phyloP scores from a whole-genome alignment of 2,113 vertebrate genomes.

The Suncus etruscus region DNA sequence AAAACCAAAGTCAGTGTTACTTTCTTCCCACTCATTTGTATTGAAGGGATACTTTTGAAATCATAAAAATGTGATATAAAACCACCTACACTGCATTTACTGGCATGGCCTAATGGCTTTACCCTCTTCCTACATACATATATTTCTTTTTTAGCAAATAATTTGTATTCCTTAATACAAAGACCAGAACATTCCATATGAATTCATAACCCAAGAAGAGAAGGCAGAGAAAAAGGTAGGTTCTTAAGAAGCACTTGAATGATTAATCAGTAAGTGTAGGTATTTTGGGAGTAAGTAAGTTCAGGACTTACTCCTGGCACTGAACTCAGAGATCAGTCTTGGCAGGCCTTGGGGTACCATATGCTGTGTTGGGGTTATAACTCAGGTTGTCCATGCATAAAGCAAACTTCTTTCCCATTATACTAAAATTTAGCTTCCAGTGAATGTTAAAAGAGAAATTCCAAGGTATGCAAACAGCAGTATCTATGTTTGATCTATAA shows the following conservation, averaged over 20 bases:
- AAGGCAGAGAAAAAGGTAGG: neutral
- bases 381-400: too few species aligned
- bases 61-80: neutral
- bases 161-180: slow-evolving; percentile 34
- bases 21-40: neutral
- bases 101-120: neutral
- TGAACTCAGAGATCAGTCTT: too few species aligned
- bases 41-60: neutral
- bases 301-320: too few species aligned
- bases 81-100: neutral
- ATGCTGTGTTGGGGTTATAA: too few species aligned
- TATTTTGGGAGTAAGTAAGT: too few species aligned
- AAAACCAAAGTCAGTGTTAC: neutral
- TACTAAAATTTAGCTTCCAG: too few species aligned
- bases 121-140: neutral
- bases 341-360: too few species aligned
- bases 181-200: neutral
- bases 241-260: slow-evolving; percentile 4
- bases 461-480: neutral
- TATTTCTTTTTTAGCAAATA: slow-evolving; percentile 8
- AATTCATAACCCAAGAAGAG: neutral
- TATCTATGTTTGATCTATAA: too few species aligned
- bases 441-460: neutral
- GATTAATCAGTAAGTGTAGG: neutral
- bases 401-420: too few species aligned